Base-by-base conservation (phyloP, 2,888 invertebrate species). In the Dasypolia templi region DNA sequence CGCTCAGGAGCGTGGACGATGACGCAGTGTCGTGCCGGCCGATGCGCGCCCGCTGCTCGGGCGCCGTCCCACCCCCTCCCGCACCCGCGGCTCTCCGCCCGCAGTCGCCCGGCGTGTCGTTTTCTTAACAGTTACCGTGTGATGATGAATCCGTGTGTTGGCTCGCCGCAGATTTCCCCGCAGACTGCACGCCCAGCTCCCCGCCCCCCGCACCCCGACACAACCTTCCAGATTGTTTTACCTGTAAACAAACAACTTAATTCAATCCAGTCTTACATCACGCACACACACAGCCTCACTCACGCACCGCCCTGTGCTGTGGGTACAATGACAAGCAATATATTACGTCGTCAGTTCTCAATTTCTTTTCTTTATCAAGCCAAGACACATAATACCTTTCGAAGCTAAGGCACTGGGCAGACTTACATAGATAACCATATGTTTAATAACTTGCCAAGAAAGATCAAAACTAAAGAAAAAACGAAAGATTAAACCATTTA, bases 151-250 rank as follows among this genome's bases (percentile, higher is more conserved):
- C 56, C 59, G 58, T 55, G 46, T 64, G 46, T 44, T 58, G 51
- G 62, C 64, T 63, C 35, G 39, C 49, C 64, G 32, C 55, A 75
- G 79, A 79, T 81, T 81, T 81, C 81, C 81, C 79, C 39, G 56
- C 76, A 72, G 79, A 76, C 69, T 55, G 59, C 46, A n/a, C 39
- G n/a, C 62, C 1, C 44, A 39, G 11, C 59, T 14, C 49, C 44
- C 14, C 0, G 19, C 5, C 12, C 12, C 22, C 22, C 46, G 9
- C 44, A 0, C 5, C 39, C 19, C 44, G 1, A 32, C 32, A 39
- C 12, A 46, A 32, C 17, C 17, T 32, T 58, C 12, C 62, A 62
- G 66, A 72, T 79, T 70, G 63, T 49, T 78, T 62, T 29, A 68
- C 44, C 56, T 51, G 51, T 53, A 63, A 78, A 75, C 39, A 65